Evolutionary conservation across 2,113 vertebrate genomes (phyloP).

Genomic region (Megaleporinus macrocephalus): DNA sequence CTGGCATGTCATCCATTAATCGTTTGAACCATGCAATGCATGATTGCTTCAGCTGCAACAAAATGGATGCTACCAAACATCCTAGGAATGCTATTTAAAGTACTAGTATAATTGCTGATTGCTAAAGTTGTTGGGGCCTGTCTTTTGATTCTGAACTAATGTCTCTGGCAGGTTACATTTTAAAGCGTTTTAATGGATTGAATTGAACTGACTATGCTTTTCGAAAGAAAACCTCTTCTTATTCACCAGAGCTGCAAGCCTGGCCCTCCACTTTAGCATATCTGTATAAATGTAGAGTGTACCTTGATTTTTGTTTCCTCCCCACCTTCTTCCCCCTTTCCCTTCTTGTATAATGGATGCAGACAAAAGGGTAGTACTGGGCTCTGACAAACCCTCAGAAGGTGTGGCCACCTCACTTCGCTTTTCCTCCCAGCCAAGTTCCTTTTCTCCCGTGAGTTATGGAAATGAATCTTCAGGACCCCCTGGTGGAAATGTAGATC

Average conservation of each 20-base stretch:
- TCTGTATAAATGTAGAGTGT: conserved; percentile 63
- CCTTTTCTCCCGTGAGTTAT: conserved; percentile 65
- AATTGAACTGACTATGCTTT: neutral
- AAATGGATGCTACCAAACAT: conserved; percentile 57
- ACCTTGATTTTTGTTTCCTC: conserved; percentile 68
- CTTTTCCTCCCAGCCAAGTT: conserved; percentile 75
- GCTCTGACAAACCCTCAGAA: conserved; percentile 73
- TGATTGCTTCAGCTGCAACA: conserved; percentile 76
- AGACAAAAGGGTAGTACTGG: conserved; percentile 74
- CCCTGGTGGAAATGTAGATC: conserved; percentile 46
- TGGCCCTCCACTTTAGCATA: conserved; percentile 56
- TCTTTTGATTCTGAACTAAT: conserved; percentile 37
- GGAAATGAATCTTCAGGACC: conserved; percentile 62
- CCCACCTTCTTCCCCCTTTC: conserved; percentile 56
- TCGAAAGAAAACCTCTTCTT: neutral
- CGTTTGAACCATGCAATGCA: conserved; percentile 72
- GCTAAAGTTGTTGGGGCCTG: conserved; percentile 55
- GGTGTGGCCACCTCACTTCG: conserved; percentile 73
- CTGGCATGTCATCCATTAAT: conserved; percentile 68
- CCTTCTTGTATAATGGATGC: conserved; percentile 58
- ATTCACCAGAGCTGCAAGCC: conserved; percentile 43
- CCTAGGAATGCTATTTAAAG: conserved; percentile 48
- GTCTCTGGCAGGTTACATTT: neutral
- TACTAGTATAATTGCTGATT: conserved; percentile 36
- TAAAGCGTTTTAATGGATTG: neutral